Conservation (phyloP, 2,797 vertebrate genomes). For the Lacerta bilineata region DNA sequence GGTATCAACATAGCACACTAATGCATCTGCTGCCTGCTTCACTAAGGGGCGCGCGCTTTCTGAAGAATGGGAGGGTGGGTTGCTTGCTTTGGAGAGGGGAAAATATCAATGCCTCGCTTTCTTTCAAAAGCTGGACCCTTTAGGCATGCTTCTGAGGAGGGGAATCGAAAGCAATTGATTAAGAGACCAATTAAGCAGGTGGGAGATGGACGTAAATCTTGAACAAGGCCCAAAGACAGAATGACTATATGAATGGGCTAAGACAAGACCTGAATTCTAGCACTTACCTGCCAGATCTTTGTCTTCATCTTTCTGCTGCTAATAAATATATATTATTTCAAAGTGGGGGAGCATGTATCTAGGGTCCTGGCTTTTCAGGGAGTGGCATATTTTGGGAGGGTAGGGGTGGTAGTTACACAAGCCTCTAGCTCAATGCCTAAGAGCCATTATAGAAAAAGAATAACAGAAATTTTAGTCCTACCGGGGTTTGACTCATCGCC, state of each 20-base stretch:
- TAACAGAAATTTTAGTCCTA: not conserved
- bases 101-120: fast-evolving
- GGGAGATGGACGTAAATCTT: not conserved
- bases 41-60: not conserved
- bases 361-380: too few relatives aligned
- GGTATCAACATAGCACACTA: not conserved
- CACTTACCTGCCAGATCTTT: not conserved
- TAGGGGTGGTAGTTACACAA: not conserved
- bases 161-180: not conserved
- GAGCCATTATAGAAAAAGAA: not conserved
- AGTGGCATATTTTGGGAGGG: too few relatives aligned
- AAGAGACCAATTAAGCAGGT: not conserved
- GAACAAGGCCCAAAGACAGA: not conserved
- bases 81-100: not conserved
- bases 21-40: not conserved
- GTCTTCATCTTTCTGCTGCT: not conserved
- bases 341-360: not conserved
- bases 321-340: not conserved
- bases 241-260: not conserved
- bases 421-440: not conserved
- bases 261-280: not conserved
- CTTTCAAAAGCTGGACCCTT: not conserved
- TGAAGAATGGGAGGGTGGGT: not conserved
- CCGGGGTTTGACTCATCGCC: not conserved
- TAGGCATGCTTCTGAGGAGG: not conserved